Evolutionary conservation across 2,888 invertebrate species (phyloP).

Genomic region (Sisyra terminalis): DNA sequence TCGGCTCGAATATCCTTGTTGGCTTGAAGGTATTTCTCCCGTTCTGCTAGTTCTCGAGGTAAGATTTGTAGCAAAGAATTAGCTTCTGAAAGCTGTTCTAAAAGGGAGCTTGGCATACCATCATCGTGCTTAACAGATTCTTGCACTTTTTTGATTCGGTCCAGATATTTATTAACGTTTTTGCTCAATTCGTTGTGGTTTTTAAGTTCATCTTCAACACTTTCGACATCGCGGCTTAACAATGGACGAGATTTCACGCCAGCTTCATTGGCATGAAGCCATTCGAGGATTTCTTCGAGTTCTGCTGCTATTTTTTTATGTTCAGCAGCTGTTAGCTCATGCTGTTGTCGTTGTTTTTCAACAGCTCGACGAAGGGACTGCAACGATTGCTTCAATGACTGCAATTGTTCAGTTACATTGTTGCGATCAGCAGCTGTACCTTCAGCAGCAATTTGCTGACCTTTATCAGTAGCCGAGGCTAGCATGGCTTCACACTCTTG

Average conservation of each 20-base stretch:
- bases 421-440: conserved; percentile 77
- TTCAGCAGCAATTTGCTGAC: conserved; percentile 82
- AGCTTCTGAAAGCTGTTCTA: conserved; percentile 75
- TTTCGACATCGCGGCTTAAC: conserved; percentile 57
- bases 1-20: conserved; percentile 63
- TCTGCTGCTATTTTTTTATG: conserved; percentile 72
- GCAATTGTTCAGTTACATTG: conserved; percentile 72
- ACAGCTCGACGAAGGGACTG: conserved; percentile 63
- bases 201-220: conserved; percentile 64
- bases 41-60: conserved; percentile 65
- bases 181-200: conserved; percentile 53
- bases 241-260: conserved; percentile 68
- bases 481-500: conserved; percentile 81
- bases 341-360: conserved; percentile 73
- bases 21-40: conserved; percentile 60
- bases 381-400: conserved; percentile 71
- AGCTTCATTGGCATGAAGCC: conserved; percentile 69
- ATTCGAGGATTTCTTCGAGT: conserved; percentile 66
- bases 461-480: conserved; percentile 79
- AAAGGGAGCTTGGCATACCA: conserved; percentile 59
- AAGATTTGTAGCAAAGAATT: conserved; percentile 59
- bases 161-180: conserved; percentile 52
- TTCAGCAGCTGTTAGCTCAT: conserved; percentile 75
- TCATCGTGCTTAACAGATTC: conserved; percentile 58
- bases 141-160: conserved; percentile 51